Evolutionary conservation across 2,888 invertebrate species (phyloP), one percentile per base, ranked within the genome.

Genomic region (Ashinkailepas kermadecensis): DNA sequence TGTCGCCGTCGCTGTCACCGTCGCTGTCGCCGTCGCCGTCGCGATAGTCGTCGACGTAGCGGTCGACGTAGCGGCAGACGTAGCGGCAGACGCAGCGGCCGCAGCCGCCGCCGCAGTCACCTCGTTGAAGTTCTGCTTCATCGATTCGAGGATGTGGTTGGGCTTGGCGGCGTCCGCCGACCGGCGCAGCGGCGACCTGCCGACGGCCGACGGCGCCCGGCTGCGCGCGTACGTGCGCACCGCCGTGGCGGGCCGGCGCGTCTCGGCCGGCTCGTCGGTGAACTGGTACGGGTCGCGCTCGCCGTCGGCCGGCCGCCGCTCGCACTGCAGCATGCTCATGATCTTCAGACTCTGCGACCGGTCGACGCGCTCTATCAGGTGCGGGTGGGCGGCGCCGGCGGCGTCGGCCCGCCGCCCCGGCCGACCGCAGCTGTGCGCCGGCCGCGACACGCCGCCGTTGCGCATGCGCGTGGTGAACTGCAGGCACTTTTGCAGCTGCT

Each of bases 41-140:
- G n/a, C n/a, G n/a, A n/a, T n/a, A n/a, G n/a, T n/a, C 59, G 15
- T 15, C 12, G 12, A 1, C 3, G 7, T 59, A 18, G 10, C 54
- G 3, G 54, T 11, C 56, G 10, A 3, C 39, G 6, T 23, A 18
- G 18, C 74, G n/a, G 74, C 13, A 54, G 74, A 54, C 39, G 74
- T 8, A 21, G 12, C 54, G 1, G 70, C 10, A 0, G 67, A 18
- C 13, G 39, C 39, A 2, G 54, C 54, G 8, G 70, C 15, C 13
- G 74, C 21, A 10, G 56, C 18, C 54, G 21, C 56, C 74, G 13
- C n/a, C n/a, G 21, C 21, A 23, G 74, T 54, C 74, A 18, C 21
- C 54, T 74, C 74, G 74, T 74, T 74, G 56, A 74, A 74, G 74
- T 74, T 74, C 56, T 74, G 74, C 21, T 74, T 74, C 74, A 74